Evolutionary conservation across 2,113 vertebrate genomes (phyloP), one percentile per base, ranked within the genome.

Genomic region (Aphyosemion australe): DNA sequence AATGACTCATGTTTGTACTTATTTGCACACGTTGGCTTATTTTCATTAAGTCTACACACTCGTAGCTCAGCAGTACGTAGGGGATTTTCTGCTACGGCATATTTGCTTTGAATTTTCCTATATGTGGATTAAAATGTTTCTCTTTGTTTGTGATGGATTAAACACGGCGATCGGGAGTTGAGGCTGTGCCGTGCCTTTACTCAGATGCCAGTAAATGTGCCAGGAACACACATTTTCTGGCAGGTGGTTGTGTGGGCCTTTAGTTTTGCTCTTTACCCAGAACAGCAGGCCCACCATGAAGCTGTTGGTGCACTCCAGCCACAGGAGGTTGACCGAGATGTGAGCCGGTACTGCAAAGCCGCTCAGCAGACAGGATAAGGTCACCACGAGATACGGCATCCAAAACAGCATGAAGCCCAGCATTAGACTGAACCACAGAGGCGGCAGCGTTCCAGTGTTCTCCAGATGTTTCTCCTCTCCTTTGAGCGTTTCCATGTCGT

Each of bases 241-340:
- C 21, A 86, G 31, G 5, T 49, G 20, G 26, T 11, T 65, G 58
- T 73, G 71, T 1, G 86, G 82, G 20, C 74, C 80, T 13, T 6
- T 41, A 0, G 11, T 67, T 5, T 51, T 49, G 37, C 88, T 77
- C 12, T 65, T 78, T 20, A 45, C 18, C 92, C 90, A 94, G 74
- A 91, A 87, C 12, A 82, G 10, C 19, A 80, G 0, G 9, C 82
- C 88, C 2, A 45, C 37, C 26, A 92, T 31, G 8, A 91, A 43
- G 73, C 92, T 93, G 74, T 93, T 91, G 49, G 59, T 63, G 43
- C 92, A 92, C 72, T 92, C 86, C 34, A 90, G 20, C 91, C 90
- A 93, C 9, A 92, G 65, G 5, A 91, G 45, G 59, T 93, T 94
- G 6, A 93, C 64, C 1, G 39, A 76, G 13, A 90, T 61, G 26